Percentiles rank a stretch among this genome's conserved stretches.
These are phyloP conservation scores for Xylophagus ater DNA, from an alignment of 2,888 invertebrate genomes.

Conservation along the genomic window DNA sequence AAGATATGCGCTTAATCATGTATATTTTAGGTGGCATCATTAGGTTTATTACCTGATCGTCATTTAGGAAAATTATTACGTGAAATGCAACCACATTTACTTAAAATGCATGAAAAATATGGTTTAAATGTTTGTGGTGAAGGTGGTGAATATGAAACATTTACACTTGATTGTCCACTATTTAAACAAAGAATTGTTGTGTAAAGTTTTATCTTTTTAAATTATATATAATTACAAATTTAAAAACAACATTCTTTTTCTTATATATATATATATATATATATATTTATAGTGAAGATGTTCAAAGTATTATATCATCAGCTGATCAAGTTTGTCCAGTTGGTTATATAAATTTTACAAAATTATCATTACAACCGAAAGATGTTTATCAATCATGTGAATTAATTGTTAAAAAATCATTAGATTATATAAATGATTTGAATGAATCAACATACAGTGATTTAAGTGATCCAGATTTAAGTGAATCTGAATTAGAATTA, in stretches of 20 bases:
- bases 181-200: conserved; percentile 82
- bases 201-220: conserved; percentile 47
- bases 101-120: conserved; percentile 85
- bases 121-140: conserved; percentile 95
- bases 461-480: conserved; percentile 51
- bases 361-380: conserved; percentile 65
- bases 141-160: conserved; percentile 98
- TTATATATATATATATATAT: conserved; percentile 13
- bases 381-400: conserved; percentile 31
- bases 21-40: conserved; percentile 54
- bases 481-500: conserved; percentile 50
- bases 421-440: conserved; percentile 50
- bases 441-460: conserved; percentile 54
- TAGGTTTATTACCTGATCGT: conserved; percentile 75
- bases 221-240: conserved; percentile 10
- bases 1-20: conserved; percentile 9
- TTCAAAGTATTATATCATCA: conserved; percentile 78
- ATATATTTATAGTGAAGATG: conserved; percentile 57
- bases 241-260: neutral
- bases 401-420: conserved; percentile 45
- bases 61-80: conserved; percentile 80
- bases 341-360: conserved; percentile 81
- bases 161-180: conserved; percentile 93
- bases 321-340: conserved; percentile 91
- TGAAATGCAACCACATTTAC: conserved; percentile 77